Conservation (phyloP, 2,797 vertebrate species). For the Anguilla anguilla region DNA sequence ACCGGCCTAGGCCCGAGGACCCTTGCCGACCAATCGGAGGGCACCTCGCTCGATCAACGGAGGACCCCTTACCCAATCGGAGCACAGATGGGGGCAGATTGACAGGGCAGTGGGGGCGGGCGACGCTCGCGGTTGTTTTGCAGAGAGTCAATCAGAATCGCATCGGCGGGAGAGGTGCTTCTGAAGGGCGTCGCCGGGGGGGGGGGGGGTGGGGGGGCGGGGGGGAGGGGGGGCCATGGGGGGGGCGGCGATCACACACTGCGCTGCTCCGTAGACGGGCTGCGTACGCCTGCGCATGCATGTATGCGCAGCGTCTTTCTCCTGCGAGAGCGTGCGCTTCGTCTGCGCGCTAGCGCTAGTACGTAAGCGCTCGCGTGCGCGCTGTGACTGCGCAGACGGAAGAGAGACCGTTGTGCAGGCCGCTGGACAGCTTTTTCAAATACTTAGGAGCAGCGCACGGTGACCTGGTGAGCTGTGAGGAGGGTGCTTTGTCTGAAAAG, state of each 20-base stretch:
- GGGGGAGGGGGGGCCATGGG: no score
- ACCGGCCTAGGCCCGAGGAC: constrained; percentile 22
- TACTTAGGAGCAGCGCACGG: neutral
- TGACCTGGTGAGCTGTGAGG: neutral
- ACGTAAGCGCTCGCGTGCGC: no score
- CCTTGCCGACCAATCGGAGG: constrained; percentile 39
- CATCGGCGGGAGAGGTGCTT: constrained; percentile 35
- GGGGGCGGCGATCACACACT: neutral
- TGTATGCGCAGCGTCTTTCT: neutral
- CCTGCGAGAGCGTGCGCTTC: neutral
- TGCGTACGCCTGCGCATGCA: neutral
- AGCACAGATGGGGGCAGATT: constrained; percentile 18
- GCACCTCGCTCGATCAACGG: neutral
- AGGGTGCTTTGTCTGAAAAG: neutral
- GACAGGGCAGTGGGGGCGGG: constrained; percentile 24
- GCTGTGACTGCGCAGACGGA: no score
- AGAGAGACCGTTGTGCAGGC: neutral
- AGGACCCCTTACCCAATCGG: constrained; percentile 34
- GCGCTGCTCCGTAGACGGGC: neutral
- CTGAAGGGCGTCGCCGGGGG: neutral
- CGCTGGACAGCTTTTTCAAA: neutral
- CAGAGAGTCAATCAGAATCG: constrained; percentile 51
- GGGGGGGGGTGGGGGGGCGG: neutral
- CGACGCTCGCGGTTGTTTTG: constrained; percentile 10
- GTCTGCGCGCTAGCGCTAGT: no score